A percentile compares a stretch with the other conserved stretches of the same genome.
Conservation (phyloP, 2,888 invertebrate species). For the Ypsolopha scabrella region DNA sequence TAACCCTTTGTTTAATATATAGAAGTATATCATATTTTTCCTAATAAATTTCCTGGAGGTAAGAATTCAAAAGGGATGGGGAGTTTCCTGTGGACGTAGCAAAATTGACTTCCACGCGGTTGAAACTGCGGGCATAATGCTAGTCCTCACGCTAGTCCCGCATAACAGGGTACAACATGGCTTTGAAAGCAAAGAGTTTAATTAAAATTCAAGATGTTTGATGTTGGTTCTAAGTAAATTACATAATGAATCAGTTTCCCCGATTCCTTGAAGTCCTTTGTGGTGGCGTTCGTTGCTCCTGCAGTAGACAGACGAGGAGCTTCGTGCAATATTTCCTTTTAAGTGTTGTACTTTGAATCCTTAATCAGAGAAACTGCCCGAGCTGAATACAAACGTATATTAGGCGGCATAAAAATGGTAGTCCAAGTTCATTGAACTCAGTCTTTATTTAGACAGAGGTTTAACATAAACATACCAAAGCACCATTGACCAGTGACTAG, state of each 20-base stretch:
- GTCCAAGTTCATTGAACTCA: slow-evolving; percentile 51
- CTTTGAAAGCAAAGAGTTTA: too few species aligned
- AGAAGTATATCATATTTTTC: too few species aligned
- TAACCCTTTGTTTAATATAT: too few species aligned
- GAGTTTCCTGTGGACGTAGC: too few species aligned
- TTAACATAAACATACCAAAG: slow-evolving; percentile 8
- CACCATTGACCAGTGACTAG: neutral
- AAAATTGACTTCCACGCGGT: too few species aligned
- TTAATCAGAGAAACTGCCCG: slow-evolving; percentile 55
- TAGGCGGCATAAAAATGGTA: slow-evolving; percentile 33
- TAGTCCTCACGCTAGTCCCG: too few species aligned
- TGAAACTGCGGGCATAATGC: too few species aligned
- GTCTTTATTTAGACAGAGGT: slow-evolving; percentile 18
- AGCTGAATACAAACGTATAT: slow-evolving; percentile 50
- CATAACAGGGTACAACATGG: too few species aligned
- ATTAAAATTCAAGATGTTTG: too few species aligned
- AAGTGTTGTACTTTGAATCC: slow-evolving; percentile 60
- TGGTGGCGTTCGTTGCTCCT: slow-evolving; percentile 12
- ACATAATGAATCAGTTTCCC: neutral
- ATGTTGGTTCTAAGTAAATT: neutral
- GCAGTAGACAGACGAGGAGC: slow-evolving; percentile 24
- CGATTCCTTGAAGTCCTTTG: too few species aligned
- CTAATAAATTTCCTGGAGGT: too few species aligned
- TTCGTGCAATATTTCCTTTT: slow-evolving; percentile 60
- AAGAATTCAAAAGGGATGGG: too few species aligned